Evolutionary conservation across 2,797 vertebrate species (phyloP).

Genomic region (Buphagus erythrorhynchus): DNA sequence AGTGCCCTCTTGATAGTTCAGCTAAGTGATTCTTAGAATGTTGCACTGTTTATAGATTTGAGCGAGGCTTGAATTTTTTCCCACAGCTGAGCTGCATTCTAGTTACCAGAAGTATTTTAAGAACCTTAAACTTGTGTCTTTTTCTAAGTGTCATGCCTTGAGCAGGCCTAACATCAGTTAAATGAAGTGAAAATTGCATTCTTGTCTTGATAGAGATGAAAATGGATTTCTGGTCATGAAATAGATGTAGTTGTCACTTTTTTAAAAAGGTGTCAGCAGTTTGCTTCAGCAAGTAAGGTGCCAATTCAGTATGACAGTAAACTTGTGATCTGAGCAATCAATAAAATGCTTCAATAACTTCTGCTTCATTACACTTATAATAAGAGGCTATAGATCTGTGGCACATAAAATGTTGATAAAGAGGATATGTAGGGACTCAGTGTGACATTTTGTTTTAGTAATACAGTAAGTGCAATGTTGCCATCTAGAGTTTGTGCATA

Average conservation of each 20-base stretch:
- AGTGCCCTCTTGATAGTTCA: neutral
- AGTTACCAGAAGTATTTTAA: slow-evolving; percentile 82
- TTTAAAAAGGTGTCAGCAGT: slow-evolving; percentile 94
- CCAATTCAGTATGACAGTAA: slow-evolving; percentile 91
- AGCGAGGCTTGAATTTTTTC: slow-evolving; percentile 51
- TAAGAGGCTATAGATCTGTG: slow-evolving; percentile 89
- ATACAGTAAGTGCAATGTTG: slow-evolving; percentile 87
- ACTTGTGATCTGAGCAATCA: slow-evolving; percentile 93
- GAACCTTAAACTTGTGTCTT: slow-evolving; percentile 84
- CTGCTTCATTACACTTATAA: slow-evolving; percentile 93
- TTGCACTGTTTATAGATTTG: slow-evolving; percentile 56
- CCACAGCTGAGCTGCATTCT: slow-evolving; percentile 75
- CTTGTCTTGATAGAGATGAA: slow-evolving; percentile 94
- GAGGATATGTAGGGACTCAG: slow-evolving; percentile 72
- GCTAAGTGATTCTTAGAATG: slow-evolving; percentile 40
- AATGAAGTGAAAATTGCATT: slow-evolving; percentile 97
- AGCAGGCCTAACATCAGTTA: slow-evolving; percentile 88
- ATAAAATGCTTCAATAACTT: slow-evolving; percentile 93
- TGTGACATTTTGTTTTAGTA: slow-evolving; percentile 58
- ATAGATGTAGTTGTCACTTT: slow-evolving; percentile 94
- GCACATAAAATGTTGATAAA: slow-evolving; percentile 85
- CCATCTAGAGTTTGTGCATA: slow-evolving; percentile 87
- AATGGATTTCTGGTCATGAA: slow-evolving; percentile 94
- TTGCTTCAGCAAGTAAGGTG: slow-evolving; percentile 90
- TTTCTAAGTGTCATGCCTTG: slow-evolving; percentile 84